Conservation (phyloP, 2,797 vertebrate species). For the Spinibarbus caldwelli region DNA sequence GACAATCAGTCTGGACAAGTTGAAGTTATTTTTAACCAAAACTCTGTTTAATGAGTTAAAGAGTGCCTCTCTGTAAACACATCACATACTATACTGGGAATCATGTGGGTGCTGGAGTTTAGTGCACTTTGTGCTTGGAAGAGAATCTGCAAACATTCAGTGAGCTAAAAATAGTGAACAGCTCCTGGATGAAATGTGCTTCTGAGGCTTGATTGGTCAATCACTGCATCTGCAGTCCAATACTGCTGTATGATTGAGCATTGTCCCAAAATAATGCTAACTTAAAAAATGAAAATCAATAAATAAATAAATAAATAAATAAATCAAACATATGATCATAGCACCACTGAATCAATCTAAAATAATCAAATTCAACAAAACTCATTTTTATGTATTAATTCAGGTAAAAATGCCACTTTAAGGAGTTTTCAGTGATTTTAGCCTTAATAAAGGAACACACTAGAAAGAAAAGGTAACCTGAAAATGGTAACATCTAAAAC, state of each 20-base stretch:
- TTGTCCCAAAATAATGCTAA: background rate
- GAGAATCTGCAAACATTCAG: background rate
- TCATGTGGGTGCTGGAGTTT: conserved; percentile 23
- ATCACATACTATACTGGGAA: background rate
- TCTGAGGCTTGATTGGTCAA: background rate
- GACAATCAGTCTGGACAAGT: conserved; percentile 16
- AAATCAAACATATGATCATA: too few species aligned
- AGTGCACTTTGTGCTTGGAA: conserved; percentile 17
- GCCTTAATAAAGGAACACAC: background rate
- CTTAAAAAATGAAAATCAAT: too few species aligned
- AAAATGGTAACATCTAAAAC: too few species aligned
- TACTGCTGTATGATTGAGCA: background rate
- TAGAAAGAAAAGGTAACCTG: background rate
- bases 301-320: too few species aligned
- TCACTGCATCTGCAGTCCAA: background rate
- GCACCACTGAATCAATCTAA: too few species aligned
- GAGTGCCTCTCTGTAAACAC: conserved; percentile 34
- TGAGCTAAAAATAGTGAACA: conserved; percentile 31
- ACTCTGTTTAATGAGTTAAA: conserved; percentile 27
- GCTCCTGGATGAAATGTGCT: background rate
- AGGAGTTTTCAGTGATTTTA: background rate
- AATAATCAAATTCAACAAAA: too few species aligned
- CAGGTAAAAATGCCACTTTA: too few species aligned
- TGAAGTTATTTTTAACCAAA: conserved; percentile 47
- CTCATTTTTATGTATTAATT: too few species aligned